Evolutionary conservation across 2,113 vertebrate species (phyloP).

Genomic region (Prietella phreatophila): DNA sequence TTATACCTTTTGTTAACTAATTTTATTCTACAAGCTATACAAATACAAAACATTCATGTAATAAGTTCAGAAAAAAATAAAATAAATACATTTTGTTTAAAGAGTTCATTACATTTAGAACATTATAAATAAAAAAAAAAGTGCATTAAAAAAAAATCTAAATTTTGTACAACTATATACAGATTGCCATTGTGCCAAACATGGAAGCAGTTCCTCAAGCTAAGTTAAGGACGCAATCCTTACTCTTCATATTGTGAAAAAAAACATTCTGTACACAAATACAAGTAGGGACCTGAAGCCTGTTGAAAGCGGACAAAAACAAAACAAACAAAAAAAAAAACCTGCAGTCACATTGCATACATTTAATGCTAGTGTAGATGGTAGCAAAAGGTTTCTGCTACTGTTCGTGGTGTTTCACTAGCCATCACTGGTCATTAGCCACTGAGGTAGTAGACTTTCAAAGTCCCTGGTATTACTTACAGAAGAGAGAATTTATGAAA

Average conservation of each 20-base stretch:
- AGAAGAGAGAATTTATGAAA: background rate
- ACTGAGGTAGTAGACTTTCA: slow-evolving; percentile 69
- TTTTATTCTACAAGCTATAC: background rate
- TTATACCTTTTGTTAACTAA: no score
- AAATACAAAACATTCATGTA: background rate
- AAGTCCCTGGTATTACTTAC: slow-evolving; percentile 24
- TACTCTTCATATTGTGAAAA: slow-evolving; percentile 30
- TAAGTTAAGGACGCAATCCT: slow-evolving; percentile 42
- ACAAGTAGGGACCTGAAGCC: slow-evolving; percentile 32
- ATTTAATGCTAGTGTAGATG: slow-evolving; percentile 30
- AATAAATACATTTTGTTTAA: slow-evolving; percentile 43
- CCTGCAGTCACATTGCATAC: slow-evolving; percentile 48
- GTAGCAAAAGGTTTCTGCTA: slow-evolving; percentile 19
- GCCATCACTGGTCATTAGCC: slow-evolving; percentile 44
- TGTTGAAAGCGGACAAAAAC: background rate
- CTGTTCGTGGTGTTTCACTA: slow-evolving; percentile 37
- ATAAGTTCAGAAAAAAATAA: background rate
- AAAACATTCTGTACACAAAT: slow-evolving; percentile 42
- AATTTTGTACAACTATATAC: slow-evolving; percentile 88
- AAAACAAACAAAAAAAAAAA: background rate
- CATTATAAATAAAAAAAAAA: slow-evolving; percentile 78
- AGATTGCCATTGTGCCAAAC: slow-evolving; percentile 57
- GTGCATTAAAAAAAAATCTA: slow-evolving; percentile 79
- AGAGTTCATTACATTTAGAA: slow-evolving; percentile 77
- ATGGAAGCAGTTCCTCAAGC: slow-evolving; percentile 50